Evolutionary conservation across 2,797 vertebrate genomes (phyloP).

Genomic region (Acanthurus leucopareius): DNA sequence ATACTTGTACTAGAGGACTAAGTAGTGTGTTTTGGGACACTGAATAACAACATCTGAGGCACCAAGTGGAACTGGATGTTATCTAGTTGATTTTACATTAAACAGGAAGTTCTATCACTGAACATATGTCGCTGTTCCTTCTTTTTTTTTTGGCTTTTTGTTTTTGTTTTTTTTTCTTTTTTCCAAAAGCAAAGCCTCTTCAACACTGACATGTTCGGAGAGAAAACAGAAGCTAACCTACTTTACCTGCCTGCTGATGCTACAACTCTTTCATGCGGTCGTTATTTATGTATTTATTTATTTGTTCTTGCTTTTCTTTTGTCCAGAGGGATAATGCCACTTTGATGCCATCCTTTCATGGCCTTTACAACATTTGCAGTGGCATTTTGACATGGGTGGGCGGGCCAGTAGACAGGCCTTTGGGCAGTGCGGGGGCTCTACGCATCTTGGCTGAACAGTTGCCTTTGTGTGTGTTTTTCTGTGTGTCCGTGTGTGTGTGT

Average conservation of each 20-base stretch:
- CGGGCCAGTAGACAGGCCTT: constrained; percentile 58
- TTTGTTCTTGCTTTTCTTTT: constrained; percentile 42
- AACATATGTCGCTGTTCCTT: too few species aligned
- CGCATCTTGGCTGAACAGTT: constrained; percentile 59
- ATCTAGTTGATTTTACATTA: too few species aligned
- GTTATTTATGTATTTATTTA: constrained; percentile 51
- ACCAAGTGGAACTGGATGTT: background rate
- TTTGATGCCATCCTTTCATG: constrained; percentile 70
- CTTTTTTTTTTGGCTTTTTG: too few species aligned
- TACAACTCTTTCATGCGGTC: constrained; percentile 34
- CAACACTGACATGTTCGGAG: constrained; percentile 30
- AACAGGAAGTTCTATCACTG: too few species aligned
- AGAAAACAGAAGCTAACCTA: constrained; percentile 30
- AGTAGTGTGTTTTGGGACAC: constrained; percentile 8
- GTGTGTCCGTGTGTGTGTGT: constrained; percentile 14
- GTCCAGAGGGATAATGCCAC: constrained; percentile 66
- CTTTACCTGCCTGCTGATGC: constrained; percentile 41
- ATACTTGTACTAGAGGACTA: background rate
- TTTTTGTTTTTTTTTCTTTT: constrained; percentile 3
- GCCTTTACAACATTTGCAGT: constrained; percentile 65
- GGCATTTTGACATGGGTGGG: constrained; percentile 73
- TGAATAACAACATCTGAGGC: constrained; percentile 33
- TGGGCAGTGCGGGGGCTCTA: constrained; percentile 45
- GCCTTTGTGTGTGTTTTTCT: background rate
- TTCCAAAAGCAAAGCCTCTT: constrained; percentile 36